Evolutionary conservation across 1,140 invertebrate genomes (phyloP).

Genomic region (Neodiprion virginianus): DNA sequence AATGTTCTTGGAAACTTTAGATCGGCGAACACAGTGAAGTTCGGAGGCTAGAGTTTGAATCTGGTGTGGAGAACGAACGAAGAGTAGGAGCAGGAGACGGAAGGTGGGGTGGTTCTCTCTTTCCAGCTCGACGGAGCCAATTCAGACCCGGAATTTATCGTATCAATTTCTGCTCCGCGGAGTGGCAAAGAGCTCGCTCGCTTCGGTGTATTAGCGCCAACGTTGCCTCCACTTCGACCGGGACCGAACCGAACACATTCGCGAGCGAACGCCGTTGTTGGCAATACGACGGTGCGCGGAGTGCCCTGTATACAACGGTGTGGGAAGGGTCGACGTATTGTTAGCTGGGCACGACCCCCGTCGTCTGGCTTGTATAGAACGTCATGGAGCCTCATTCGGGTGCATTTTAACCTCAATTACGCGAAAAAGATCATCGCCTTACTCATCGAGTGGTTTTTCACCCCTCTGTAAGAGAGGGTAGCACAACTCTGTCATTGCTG

Average conservation of each 20-base stretch:
- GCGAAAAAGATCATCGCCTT: conserved; percentile 24
- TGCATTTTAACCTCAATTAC: conserved; percentile 44
- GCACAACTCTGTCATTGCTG: too few relatives aligned
- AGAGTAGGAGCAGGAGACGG: background rate
- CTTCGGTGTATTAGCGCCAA: conserved; percentile 61
- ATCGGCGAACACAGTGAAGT: too few relatives aligned
- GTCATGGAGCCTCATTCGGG: conserved; percentile 44
- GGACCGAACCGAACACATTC: conserved; percentile 8
- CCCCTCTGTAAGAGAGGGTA: background rate
- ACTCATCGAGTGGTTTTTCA: conserved; percentile 26
- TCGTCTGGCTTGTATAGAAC: conserved; percentile 36
- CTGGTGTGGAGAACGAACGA: background rate
- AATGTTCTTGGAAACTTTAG: too few relatives aligned
- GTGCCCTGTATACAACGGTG: conserved; percentile 11
- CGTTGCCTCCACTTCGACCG: conserved; percentile 36
- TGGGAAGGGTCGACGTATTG: conserved; percentile 32
- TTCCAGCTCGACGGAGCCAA: conserved; percentile 68
- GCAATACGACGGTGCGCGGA: background rate
- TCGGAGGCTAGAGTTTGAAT: too few relatives aligned
- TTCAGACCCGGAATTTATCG: conserved; percentile 72
- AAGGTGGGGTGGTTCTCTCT: conserved; percentile 43
- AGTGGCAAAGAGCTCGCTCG: conserved; percentile 66
- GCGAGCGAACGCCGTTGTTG: conserved; percentile 4
- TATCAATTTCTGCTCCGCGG: conserved; percentile 72
- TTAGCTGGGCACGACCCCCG: conserved; percentile 43